Percentiles rank a stretch among this genome's conserved stretches.
Conservation (phyloP, 23 tunicate species). For the Phallusia fumigata region DNA sequence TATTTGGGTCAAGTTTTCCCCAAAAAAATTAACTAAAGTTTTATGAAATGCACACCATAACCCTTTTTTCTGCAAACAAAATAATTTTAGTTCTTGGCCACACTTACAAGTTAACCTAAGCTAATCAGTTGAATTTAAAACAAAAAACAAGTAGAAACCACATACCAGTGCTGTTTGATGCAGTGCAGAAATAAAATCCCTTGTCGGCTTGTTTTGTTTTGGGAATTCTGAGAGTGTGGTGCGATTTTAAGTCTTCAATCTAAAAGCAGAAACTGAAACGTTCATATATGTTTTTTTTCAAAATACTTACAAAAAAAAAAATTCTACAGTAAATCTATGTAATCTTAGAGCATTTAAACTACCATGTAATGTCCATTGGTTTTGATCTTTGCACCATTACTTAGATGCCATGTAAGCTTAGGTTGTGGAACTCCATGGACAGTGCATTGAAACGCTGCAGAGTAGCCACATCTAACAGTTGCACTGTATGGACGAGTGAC, state of each 20-base stretch:
- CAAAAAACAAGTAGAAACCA: no score
- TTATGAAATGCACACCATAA: no score
- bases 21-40: no score
- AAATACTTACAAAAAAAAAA: no score
- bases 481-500: slow-evolving; percentile 51
- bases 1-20: no score
- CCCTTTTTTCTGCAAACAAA: no score
- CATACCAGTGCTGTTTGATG: slow-evolving; percentile 39
- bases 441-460: slow-evolving; percentile 56
- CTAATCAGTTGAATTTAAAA: no score
- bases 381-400: slow-evolving; percentile 12
- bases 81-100: no score
- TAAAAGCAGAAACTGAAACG: slow-evolving; percentile 4
- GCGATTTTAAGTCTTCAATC: slow-evolving; percentile 47
- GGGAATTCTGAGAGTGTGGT: slow-evolving; percentile 41
- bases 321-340: no score
- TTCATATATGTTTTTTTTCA: no score
- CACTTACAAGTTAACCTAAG: no score
- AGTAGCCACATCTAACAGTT: slow-evolving; percentile 21
- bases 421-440: slow-evolving; percentile 59
- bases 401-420: slow-evolving; percentile 42
- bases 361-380: slow-evolving; percentile 1
- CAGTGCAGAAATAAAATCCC: slow-evolving; percentile 52
- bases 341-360: neutral
- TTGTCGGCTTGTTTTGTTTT: slow-evolving; percentile 15